Evolutionary conservation across 2,888 invertebrate genomes (phyloP).

Genomic region (Leptodirus hochenwartii): DNA sequence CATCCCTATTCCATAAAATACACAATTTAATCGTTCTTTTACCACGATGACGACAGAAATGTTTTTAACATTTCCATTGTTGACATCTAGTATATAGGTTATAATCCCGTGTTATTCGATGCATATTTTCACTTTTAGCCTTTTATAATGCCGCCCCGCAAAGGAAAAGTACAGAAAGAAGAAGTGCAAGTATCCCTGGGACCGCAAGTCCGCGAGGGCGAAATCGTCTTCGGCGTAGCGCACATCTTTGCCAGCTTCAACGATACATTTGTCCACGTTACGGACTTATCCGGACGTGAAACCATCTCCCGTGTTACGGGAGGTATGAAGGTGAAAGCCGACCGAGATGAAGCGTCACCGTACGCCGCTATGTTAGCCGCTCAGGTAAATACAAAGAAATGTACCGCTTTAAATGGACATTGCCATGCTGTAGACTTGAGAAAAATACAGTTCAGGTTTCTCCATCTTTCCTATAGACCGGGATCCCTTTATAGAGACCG

Average conservation of each 20-base stretch:
- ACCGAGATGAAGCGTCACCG: slow-evolving; percentile 98
- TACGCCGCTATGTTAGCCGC: slow-evolving; percentile 99
- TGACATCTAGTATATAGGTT: slow-evolving; percentile 3
- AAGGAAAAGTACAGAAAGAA: slow-evolving; percentile 93
- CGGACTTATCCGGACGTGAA: slow-evolving; percentile 94
- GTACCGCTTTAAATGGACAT: too few relatives aligned
- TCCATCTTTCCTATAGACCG: too few relatives aligned
- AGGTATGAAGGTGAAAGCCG: slow-evolving; percentile 99
- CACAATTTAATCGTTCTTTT: neutral
- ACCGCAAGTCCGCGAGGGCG: slow-evolving; percentile 92
- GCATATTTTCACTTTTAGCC: slow-evolving; percentile 7
- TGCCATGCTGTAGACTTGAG: too few relatives aligned
- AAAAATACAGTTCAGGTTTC: too few relatives aligned
- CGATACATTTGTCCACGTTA: slow-evolving; percentile 99
- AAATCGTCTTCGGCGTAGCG: slow-evolving; percentile 96
- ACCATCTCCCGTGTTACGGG: slow-evolving; percentile 90
- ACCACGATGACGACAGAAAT: neutral
- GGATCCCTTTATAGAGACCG: too few relatives aligned
- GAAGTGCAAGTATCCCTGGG: slow-evolving; percentile 93
- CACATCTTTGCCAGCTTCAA: slow-evolving; percentile 99
- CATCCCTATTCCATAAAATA: too few relatives aligned
- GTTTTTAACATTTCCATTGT: neutral
- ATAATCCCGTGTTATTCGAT: too few relatives aligned
- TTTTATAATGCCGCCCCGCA: slow-evolving; percentile 79
- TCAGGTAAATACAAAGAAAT: slow-evolving; percentile 43